Evolutionary conservation across 2,113 vertebrate genomes (phyloP), one percentile per base, ranked within the genome.

Genomic region (Circaetus gallicus): DNA sequence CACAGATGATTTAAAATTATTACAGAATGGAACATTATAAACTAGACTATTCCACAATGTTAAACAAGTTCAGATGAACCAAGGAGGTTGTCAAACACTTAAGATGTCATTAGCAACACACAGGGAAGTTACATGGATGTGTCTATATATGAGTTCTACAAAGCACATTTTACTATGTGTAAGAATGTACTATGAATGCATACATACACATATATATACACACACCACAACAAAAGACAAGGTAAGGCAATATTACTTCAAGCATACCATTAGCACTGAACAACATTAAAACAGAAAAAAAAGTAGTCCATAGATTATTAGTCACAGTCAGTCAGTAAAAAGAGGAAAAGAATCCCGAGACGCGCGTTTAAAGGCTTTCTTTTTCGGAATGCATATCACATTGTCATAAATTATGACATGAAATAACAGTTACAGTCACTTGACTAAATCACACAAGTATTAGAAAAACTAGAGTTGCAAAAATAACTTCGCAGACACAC

Each of bases 181-280:
- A 76, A 67, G 25, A 63, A 76, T 10, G 66, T 32, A 49, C 16
- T 38, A 25, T 17, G 18, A 49, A 62, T 67, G 52, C 6, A 52
- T 2, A 22, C 7, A 66, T 5, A 55, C 7, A 62, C 3, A 77
- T 0, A 16, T 3, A 56, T 8, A 43, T 3, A 53, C 0, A 49
- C 9, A n/a, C 36, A 34, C 17, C 16, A 49, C 9, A 82, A 63
- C 13, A 59, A 86, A 59, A 82, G 14, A 38, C 10, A 59, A 71
- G 5, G 25, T 69, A 93, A 76, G 7, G 29, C 15, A 81, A 52
- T 15, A 67, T 40, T 58, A 67, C 20, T 47, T 78, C 24, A 76
- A 93, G 49, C 6, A 38, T 21, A 56, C 15, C 29, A 32, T 89
- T 81, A 78, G 10, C 16, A 73, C 15, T 7, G 11, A 69, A 69